Evolutionary conservation across 37 sponge, comb jelly and placozoan species (phyloP).

Genomic region (Lycopodina hypogea): DNA sequence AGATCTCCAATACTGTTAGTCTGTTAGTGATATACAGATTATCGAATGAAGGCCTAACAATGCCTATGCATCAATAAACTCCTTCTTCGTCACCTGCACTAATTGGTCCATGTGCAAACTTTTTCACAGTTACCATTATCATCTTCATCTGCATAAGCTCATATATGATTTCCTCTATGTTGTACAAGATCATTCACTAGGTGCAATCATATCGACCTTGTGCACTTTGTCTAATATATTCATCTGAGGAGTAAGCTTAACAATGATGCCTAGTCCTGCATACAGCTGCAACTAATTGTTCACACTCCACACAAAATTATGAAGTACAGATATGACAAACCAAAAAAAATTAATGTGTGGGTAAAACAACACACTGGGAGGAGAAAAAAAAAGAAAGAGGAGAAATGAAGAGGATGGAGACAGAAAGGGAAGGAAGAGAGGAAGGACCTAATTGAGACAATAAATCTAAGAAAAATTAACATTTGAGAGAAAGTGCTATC

Average conservation of each 20-base stretch:
- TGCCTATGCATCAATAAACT: not conserved
- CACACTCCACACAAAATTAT: too few relatives aligned
- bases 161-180: too few relatives aligned
- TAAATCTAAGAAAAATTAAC: too few relatives aligned
- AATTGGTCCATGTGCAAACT: not conserved
- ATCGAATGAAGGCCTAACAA: not conserved
- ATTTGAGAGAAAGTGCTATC: too few relatives aligned
- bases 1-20: not conserved
- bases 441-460: too few relatives aligned
- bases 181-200: too few relatives aligned
- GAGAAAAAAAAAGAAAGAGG: not conserved
- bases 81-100: conserved; percentile 4
- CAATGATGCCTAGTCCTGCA: not conserved
- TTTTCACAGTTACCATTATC: not conserved
- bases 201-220: not conserved
- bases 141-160: too few relatives aligned
- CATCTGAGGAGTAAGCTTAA: not conserved
- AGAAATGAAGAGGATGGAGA: not conserved
- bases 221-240: not conserved
- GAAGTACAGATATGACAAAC: too few relatives aligned
- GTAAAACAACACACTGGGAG: too few relatives aligned
- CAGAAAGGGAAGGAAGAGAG: not conserved
- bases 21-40: conserved; percentile 8
- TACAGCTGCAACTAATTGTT: not conserved
- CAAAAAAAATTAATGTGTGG: too few relatives aligned